Percentiles rank a stretch among this genome's conserved stretches.
Conservation (phyloP, 2,113 vertebrate genomes). For the Paramormyrops kingsleyae region DNA sequence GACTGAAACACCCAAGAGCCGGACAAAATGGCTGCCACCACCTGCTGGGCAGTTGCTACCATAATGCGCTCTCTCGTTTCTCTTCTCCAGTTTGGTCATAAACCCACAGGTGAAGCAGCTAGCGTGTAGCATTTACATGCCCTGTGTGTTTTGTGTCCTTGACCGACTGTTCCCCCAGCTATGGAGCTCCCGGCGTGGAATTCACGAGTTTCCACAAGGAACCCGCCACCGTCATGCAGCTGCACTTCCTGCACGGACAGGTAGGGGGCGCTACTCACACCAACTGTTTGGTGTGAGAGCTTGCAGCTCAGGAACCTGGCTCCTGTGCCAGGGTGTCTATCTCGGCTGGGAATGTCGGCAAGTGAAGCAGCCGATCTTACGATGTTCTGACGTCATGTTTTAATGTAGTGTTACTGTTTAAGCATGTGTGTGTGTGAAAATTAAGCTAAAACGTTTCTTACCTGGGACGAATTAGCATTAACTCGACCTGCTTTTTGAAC, state of each 20-base stretch:
- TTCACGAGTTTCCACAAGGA: slow-evolving; percentile 66
- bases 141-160: slow-evolving; percentile 36
- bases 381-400: not conserved
- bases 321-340: not conserved
- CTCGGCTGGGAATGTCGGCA: not conserved
- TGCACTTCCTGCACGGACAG: slow-evolving; percentile 71
- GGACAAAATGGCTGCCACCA: not conserved
- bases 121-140: not conserved
- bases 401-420: not conserved
- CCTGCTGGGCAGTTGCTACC: not conserved
- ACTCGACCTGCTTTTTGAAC: not conserved
- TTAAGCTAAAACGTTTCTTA: not conserved
- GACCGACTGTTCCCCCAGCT: slow-evolving; percentile 50
- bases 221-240: slow-evolving; percentile 63
- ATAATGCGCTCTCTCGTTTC: not conserved
- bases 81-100: not conserved
- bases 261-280: slow-evolving; percentile 36
- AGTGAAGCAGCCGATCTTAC: not conserved
- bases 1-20: not conserved
- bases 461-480: not conserved
- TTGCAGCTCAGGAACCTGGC: not conserved
- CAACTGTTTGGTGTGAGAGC: not conserved
- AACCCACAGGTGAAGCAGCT: not conserved
- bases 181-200: slow-evolving; percentile 65
- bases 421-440: not conserved